Evolutionary conservation across 1,140 invertebrate species (phyloP).

Genomic region (Drosophila tropicalis): DNA sequence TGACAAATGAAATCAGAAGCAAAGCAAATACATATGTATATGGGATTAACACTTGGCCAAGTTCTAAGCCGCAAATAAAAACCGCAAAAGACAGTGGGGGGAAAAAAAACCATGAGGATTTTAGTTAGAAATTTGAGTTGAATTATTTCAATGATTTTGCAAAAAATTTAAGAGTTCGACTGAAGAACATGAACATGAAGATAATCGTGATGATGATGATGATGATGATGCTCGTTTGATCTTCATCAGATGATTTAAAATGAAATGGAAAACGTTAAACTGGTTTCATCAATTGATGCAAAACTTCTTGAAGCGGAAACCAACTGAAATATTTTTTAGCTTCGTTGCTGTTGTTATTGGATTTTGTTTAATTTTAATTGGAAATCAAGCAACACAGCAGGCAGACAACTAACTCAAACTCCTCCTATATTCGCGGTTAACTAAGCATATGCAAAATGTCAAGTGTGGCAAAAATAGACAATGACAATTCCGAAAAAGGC

Average conservation of each 20-base stretch:
- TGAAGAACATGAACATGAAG: slow-evolving; percentile 30
- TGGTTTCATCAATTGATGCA: slow-evolving; percentile 71
- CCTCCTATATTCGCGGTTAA: slow-evolving; percentile 29
- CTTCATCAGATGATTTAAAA: slow-evolving; percentile 26
- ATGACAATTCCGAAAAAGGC: slow-evolving; percentile 71
- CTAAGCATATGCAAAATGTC: slow-evolving; percentile 65
- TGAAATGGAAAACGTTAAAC: slow-evolving; percentile 46
- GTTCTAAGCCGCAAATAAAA: background rate
- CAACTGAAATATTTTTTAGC: slow-evolving; percentile 3
- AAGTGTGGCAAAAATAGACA: slow-evolving; percentile 75
- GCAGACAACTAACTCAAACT: slow-evolving; percentile 44
- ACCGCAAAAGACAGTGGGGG: background rate
- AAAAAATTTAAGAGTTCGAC: slow-evolving; percentile 38
- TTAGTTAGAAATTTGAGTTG: slow-evolving; percentile 29
- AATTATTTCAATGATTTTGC: slow-evolving; percentile 40
- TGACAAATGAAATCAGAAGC: slow-evolving; percentile 3
- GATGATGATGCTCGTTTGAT: slow-evolving; percentile 28
- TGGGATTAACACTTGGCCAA: slow-evolving; percentile 3
- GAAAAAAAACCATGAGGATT: slow-evolving; percentile 20
- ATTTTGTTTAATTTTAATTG: slow-evolving; percentile 73
- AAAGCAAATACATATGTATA: background rate
- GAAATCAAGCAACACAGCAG: slow-evolving; percentile 47
- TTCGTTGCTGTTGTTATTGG: slow-evolving; percentile 5
- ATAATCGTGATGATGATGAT: slow-evolving; percentile 25
- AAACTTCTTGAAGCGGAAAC: slow-evolving; percentile 65